Evolutionary conservation across 2,797 vertebrate genomes (phyloP), one percentile per base, ranked within the genome.

Genomic region (Thamnophis elegans): DNA sequence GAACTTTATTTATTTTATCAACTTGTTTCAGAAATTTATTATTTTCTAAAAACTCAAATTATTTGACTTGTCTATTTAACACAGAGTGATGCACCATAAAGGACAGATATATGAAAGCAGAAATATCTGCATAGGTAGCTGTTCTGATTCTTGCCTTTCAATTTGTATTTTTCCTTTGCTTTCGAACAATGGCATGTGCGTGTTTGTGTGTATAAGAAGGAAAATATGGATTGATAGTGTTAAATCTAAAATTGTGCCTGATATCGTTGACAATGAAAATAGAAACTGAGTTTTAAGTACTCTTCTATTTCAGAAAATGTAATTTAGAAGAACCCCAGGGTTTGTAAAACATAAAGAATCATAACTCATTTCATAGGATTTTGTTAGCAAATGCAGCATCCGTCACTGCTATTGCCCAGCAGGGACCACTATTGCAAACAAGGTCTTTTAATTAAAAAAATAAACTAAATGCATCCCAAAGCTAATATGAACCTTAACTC

Each of bases 211-310:
- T 25, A 1, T 60, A 12, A 36, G 22, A 5, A 22, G 22, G 32
- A 58, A 42, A 88, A 55, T 36, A 36, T 3, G 22, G 22, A 13
- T 55, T 47, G 11, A 25, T 13, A 28, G 20, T 58, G 4, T 47
- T 82, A 47, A 47, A 47, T 82, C 73, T 25, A 36, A 82, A 82
- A 82, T 88, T 60, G 36, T 47, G 11, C 42, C 11, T 0, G 12
- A 22, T 88, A 47, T 47, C 36, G 16, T 26, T 59, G 56, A 59
- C 6, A 47, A 51, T 65, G 13, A 91, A 2, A 85, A 93, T 85
- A 88, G 0, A 3, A 93, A 90, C 7, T 73, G 10, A 95, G 93
- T 58, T 85, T 73, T 90, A 90, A 82, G 25, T 58, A 85, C 36
- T 85, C 25, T 56, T 82, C 22, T 85, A 58, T n/a, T 10, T 58